Evolutionary conservation across 2,113 vertebrate genomes (phyloP), one percentile per base, ranked within the genome.

Genomic region (Plecturocebus donacophilus): DNA sequence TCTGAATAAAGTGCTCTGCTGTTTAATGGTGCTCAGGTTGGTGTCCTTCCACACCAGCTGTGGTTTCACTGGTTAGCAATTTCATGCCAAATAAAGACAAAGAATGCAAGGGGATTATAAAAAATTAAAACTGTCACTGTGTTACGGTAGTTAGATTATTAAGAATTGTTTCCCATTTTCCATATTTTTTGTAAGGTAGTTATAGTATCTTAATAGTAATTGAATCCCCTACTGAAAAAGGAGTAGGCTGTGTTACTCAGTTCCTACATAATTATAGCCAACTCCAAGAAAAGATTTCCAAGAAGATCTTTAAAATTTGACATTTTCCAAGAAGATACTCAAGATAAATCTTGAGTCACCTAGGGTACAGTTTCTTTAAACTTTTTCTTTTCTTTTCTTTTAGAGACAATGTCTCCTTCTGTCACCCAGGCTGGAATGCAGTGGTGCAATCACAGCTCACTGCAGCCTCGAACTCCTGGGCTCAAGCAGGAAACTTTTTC

Each of bases 291-390:
- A 64, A 79, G 5, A 95, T 76, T 79, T 92, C 58, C 70, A 97
- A 97, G 71, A 94, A 71, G 10, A 58, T 49, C 27, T 47, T 92
- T 42, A 87, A 64, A 86, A 88, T 38, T 25, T 64, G 16, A 30
- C 38, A 8, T 91, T 92, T 93, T 94, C 80, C 40, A 93, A 68
- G 40, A 95, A 86, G 40, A 82, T 38, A 94, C 32, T 96, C 30
- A 85, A 88, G 35, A n/a, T 20, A 71, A 68, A 32, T 76, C 40
- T 85, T 84, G 40, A 93, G 6, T 56, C 86, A 71, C 71, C 35
- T 77, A 0, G 4, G 38, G 21, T 52, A 47, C 2, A 11, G 45
- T 47, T 96, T 85, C 42, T 89, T 87, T 80, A 20, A 76, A 95
- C 21, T 83, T 96, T 88, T 49, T 56, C 9, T 79, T 92, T 91